A percentile compares a stretch with the other conserved stretches of the same genome.
phyloP scores from a whole-genome alignment of 2,797 vertebrate species.

The Sebastes vulpes region DNA sequence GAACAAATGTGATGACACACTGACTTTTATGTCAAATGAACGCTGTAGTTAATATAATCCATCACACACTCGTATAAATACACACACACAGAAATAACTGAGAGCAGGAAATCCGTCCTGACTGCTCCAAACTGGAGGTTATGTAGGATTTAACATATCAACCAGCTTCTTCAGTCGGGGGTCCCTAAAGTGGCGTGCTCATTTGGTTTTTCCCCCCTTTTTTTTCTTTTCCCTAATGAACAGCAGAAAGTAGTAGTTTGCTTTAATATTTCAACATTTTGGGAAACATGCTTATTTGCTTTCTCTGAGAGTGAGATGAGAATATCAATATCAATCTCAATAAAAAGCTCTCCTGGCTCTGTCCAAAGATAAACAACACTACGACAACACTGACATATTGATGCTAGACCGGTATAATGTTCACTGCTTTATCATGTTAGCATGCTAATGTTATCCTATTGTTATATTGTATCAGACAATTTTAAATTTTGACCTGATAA shows the following conservation, averaged over 20 bases:
- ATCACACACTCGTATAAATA: slow-evolving; percentile 14
- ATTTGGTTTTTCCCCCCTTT: too few relatives aligned
- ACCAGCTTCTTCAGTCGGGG: not conserved
- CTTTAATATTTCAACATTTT: not conserved
- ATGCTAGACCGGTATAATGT: not conserved
- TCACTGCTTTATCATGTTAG: not conserved
- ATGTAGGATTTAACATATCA: not conserved
- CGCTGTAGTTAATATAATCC: slow-evolving; percentile 14
- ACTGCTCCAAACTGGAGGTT: not conserved
- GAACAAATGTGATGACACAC: slow-evolving; percentile 26
- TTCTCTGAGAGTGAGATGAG: not conserved
- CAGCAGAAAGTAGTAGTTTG: not conserved
- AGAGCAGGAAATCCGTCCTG: slow-evolving; percentile 5
- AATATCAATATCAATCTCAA: not conserved
- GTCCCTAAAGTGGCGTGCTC: not conserved
- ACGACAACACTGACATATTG: not conserved
- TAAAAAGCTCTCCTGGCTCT: not conserved
- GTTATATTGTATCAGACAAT: not conserved
- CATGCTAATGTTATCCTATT: not conserved
- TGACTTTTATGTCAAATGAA: slow-evolving; percentile 26
- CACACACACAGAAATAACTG: not conserved
- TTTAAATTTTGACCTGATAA: not conserved
- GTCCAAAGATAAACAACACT: not conserved
- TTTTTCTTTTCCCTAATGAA: not conserved
- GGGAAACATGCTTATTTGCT: not conserved